Evolutionary conservation across 2,113 vertebrate species (phyloP), one percentile per base, ranked within the genome.

Genomic region (Odobenus rosmarus): DNA sequence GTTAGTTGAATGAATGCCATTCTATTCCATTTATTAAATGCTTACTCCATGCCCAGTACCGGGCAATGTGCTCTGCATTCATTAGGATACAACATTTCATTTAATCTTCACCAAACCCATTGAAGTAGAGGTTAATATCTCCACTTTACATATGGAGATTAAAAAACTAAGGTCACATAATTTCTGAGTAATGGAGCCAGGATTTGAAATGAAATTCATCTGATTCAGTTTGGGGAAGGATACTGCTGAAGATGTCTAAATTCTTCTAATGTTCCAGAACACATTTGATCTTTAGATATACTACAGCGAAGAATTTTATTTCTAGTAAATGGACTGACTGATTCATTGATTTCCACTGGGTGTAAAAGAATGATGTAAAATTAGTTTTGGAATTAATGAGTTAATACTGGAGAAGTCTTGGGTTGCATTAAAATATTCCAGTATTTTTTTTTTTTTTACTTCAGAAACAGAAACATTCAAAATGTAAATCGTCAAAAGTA

Each of bases 351-450:
- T 93, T 86, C 24, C 24, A 24, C 46, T 62, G 94, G 6, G 18
- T 91, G 1, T 64, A 36, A 90, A 91, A 7, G 36, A 71, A 93
- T 82, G 46, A 90, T 62, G 2, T 18, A 85, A 77, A 81, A 57
- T 88, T 26, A 39, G 12, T 57, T 96, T 94, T 24, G 8, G 10
- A 95, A 88, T 77, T 61, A 71, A 72, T 26, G 19, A 90, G 13
- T 86, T 77, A 71, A 90, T 90, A 84, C 53, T 96, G 28, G 24
- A 76, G 39, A 62, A 42, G 2, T 28, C 67, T 93, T 82, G 53
- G 49, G 8, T 62, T 79, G 51, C 31, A 79, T 97, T 88, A 84
- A 96, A 82, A 79, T 87, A 95, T 53, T 90, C 4, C 31, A 49
- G 24, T 24, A 57, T 76, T 28, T 42, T 3, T 11, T 51, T 51